These are phyloP conservation scores for Tachina lurida DNA, from an alignment of 2,888 invertebrate genomes.

Conservation along the genomic window DNA sequence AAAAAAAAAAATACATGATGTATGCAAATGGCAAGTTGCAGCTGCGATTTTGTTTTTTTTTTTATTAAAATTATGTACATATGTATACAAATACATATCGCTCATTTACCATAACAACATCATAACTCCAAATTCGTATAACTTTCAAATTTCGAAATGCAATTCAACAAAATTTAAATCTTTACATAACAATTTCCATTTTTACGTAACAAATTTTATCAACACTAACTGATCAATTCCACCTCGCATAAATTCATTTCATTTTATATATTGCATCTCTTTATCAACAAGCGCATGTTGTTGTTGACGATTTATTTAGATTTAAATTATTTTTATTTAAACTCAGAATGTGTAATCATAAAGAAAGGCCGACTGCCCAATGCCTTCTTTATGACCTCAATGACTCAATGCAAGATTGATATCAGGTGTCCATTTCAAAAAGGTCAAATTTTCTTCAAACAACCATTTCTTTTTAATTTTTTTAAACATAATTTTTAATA, in stretches of 20 bases:
- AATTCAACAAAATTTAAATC: too few species aligned
- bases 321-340: slow-evolving; percentile 51
- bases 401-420: slow-evolving; percentile 35
- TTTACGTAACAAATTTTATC: not conserved
- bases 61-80: not conserved
- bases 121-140: too few species aligned
- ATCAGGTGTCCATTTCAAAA: slow-evolving; percentile 28
- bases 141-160: too few species aligned
- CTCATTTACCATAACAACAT: too few species aligned
- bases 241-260: not conserved
- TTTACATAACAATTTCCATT: not conserved
- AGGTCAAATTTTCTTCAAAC: not conserved
- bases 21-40: slow-evolving; percentile 9
- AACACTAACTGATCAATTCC: not conserved
- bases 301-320: slow-evolving; percentile 30
- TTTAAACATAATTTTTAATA: too few species aligned
- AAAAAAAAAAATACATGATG: not conserved
- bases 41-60: slow-evolving; percentile 27
- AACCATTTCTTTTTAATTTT: not conserved
- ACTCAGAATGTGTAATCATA: slow-evolving; percentile 12
- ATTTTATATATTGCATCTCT: slow-evolving; percentile 30
- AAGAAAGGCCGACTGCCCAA: not conserved
- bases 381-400: slow-evolving; percentile 56
- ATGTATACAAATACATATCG: too few species aligned
- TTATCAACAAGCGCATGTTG: slow-evolving; percentile 45